A percentile compares a stretch with the other conserved stretches of the same genome.
Conservation (phyloP, 2,797 vertebrate genomes). For the Sebastes matsubarae region DNA sequence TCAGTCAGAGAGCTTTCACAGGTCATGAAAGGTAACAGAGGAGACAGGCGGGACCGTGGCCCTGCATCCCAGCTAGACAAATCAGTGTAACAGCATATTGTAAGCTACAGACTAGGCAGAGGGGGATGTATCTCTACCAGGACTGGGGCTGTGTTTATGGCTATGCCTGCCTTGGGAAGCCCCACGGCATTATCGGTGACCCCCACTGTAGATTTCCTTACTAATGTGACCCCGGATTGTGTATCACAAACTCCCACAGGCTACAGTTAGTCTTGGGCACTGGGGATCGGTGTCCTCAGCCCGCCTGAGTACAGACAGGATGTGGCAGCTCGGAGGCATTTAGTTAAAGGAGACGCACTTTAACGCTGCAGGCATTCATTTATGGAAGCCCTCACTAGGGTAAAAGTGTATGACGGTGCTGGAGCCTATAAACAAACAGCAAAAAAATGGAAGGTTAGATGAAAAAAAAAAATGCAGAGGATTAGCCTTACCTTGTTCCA, state of each 20-base stretch:
- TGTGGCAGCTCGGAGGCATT: constrained; percentile 86
- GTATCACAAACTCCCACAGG: constrained; percentile 84
- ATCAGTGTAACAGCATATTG: constrained; percentile 81
- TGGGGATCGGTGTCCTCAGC: constrained; percentile 81
- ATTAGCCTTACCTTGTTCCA: constrained; percentile 75
- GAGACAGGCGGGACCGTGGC: constrained; percentile 71
- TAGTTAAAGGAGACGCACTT: constrained; percentile 77
- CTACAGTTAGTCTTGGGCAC: constrained; percentile 78
- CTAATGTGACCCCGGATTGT: constrained; percentile 84
- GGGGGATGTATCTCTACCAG: constrained; percentile 56
- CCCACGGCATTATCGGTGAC: constrained; percentile 77
- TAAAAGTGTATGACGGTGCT: constrained; percentile 75
- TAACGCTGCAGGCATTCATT: constrained; percentile 79
- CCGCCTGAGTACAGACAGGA: constrained; percentile 82
- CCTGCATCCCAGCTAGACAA: constrained; percentile 69
- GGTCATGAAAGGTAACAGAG: constrained; percentile 82
- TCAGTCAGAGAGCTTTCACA: constrained; percentile 69
- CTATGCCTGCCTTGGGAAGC: constrained; percentile 71
- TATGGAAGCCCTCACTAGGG: constrained; percentile 68
- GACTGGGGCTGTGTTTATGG: constrained; percentile 77
- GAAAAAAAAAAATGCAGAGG: constrained; percentile 25
- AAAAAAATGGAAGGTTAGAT: constrained; percentile 39
- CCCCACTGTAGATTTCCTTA: constrained; percentile 76
- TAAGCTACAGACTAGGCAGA: constrained; percentile 54
- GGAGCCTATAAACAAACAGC: constrained; percentile 69